Percentiles rank a stretch among this genome's conserved stretches.
Conservation (phyloP, 2,113 vertebrate species). For the Physeter macrocephalus region DNA sequence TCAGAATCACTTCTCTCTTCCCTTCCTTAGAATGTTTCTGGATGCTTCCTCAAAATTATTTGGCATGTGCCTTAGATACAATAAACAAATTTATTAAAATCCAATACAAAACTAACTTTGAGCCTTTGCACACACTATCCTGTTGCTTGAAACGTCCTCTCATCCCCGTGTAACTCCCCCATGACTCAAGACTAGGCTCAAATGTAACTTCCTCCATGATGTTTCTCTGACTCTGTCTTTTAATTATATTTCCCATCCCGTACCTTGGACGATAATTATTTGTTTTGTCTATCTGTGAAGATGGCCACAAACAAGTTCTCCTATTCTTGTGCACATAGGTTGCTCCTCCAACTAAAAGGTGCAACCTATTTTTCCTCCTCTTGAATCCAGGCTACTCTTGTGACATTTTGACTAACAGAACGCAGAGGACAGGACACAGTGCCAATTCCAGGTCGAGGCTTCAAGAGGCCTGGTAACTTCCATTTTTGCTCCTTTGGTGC, state of each 20-base stretch:
- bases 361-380: neutral
- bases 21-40: neutral
- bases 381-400: neutral
- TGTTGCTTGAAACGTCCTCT: neutral
- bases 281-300: neutral
- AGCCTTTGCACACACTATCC: neutral
- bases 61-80: neutral
- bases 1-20: conserved; percentile 42
- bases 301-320: neutral
- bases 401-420: neutral
- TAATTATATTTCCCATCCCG: neutral
- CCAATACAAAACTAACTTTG: conserved; percentile 1
- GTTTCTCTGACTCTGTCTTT: neutral
- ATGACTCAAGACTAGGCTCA: neutral
- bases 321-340: neutral
- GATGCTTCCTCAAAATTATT: conserved; percentile 23
- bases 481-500: neutral
- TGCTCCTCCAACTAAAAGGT: neutral
- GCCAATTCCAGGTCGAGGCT: neutral
- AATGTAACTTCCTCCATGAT: neutral
- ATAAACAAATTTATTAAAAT: conserved; percentile 13
- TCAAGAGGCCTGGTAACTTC: neutral
- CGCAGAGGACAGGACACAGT: neutral
- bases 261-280: neutral
- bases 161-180: neutral